These are phyloP conservation scores for Cephalopachus bancanus DNA, from an alignment of 2,797 vertebrate species.

Conservation along the genomic window DNA sequence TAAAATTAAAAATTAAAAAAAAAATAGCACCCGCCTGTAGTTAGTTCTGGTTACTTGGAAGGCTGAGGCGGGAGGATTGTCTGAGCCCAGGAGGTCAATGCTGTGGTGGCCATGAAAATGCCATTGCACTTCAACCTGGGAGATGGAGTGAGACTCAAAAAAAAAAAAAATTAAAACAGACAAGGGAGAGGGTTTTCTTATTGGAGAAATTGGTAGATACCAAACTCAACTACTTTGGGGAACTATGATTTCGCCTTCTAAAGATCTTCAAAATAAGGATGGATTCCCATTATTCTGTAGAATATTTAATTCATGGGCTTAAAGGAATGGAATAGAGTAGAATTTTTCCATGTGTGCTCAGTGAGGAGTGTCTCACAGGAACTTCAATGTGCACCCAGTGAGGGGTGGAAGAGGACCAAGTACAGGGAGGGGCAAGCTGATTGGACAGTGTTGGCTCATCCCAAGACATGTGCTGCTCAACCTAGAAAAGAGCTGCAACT, in stretches of 20 bases:
- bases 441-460: background rate
- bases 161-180: background rate
- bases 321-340: background rate
- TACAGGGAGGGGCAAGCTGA: background rate
- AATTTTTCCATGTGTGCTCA: background rate
- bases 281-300: background rate
- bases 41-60: no score
- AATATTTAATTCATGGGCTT: background rate
- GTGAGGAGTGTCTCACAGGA: background rate
- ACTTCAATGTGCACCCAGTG: no score
- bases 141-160: no score
- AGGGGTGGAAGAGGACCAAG: background rate
- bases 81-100: no score
- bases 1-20: no score
- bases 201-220: background rate
- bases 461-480: background rate
- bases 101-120: no score
- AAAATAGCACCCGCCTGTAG: no score
- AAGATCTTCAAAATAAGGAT: conserved; percentile 14
- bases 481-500: background rate
- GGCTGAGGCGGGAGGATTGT: no score
- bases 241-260: background rate
- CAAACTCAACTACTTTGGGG: conserved; percentile 5
- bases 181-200: background rate
- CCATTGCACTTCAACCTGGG: no score